Evolutionary conservation across 2,113 vertebrate species (phyloP).

Genomic region (Uropsilus gracilis): DNA sequence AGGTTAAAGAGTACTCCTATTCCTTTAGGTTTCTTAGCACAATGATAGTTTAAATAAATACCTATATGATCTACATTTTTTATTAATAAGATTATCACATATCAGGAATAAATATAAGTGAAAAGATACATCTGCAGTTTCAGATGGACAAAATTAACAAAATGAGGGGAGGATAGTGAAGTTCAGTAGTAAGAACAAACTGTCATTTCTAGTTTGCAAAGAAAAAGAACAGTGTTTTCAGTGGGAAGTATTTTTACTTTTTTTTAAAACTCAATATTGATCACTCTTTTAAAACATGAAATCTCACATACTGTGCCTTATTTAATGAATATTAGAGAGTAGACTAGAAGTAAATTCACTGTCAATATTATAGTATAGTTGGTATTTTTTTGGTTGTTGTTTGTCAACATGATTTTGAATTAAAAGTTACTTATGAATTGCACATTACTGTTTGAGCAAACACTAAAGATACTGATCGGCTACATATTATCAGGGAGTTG

Average conservation of each 20-base stretch:
- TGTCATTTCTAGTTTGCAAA: conserved; percentile 25
- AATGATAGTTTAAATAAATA: conserved; percentile 10
- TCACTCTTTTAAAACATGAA: background rate
- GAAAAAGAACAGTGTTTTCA: background rate
- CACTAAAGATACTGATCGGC: background rate
- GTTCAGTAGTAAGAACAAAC: background rate
- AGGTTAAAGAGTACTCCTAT: background rate
- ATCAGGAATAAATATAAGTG: conserved; percentile 13
- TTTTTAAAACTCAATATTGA: background rate
- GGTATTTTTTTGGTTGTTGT: background rate
- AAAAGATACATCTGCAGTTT: conserved; percentile 7
- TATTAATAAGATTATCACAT: background rate
- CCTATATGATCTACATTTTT: background rate
- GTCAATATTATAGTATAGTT: background rate
- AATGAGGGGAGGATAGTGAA: background rate
- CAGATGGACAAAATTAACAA: background rate
- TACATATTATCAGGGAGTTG: background rate
- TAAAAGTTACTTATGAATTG: too few species aligned
- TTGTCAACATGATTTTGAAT: background rate
- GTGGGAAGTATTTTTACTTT: background rate
- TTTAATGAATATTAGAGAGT: background rate
- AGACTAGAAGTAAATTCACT: background rate
- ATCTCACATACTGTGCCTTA: background rate
- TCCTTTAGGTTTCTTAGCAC: background rate
- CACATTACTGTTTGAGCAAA: background rate